phyloP scores from a whole-genome alignment of 2,113 vertebrate genomes.

The Istiophorus platypterus region DNA sequence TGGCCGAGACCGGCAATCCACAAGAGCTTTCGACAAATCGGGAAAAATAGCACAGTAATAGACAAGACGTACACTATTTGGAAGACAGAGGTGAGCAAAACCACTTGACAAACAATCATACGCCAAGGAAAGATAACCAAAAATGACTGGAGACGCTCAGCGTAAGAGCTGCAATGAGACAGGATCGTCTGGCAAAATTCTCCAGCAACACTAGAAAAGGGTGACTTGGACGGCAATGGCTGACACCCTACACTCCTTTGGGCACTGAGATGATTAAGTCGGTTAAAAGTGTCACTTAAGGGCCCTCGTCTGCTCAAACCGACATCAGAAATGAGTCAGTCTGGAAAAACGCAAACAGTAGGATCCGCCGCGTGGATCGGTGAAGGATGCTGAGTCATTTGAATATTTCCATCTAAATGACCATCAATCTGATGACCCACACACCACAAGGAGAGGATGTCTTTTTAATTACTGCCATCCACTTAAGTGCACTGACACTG shows the following conservation, averaged over 20 bases:
- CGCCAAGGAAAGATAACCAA: neutral
- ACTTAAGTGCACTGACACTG: conserved; percentile 50
- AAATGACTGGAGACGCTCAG: neutral
- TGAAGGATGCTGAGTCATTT: conserved; percentile 41
- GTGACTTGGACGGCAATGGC: neutral
- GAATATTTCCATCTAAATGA: conserved; percentile 50
- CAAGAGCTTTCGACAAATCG: neutral
- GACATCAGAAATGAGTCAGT: conserved; percentile 39
- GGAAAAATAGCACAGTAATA: neutral
- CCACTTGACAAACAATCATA: neutral
- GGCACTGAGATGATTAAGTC: conserved; percentile 27
- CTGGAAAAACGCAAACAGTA: neutral
- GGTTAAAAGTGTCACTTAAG: conserved; percentile 35
- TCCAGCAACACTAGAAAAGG: conserved; percentile 6
- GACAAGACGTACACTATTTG: neutral
- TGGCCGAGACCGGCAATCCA: conserved; percentile 13
- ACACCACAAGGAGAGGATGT: conserved; percentile 45
- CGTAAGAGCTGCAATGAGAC: conserved; percentile 10
- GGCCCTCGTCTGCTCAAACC: neutral
- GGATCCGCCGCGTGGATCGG: conserved; percentile 1
- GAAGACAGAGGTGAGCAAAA: conserved; percentile 12
- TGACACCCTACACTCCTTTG: conserved; percentile 25
- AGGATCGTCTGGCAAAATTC: conserved; percentile 14
- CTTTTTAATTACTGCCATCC: conserved; percentile 58
- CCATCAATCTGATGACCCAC: conserved; percentile 57